A percentile compares a stretch with the other conserved stretches of the same genome.
These are phyloP conservation scores for Neolamprologus devosi DNA, from an alignment of 2,113 vertebrate genomes.

Conservation along the genomic window DNA sequence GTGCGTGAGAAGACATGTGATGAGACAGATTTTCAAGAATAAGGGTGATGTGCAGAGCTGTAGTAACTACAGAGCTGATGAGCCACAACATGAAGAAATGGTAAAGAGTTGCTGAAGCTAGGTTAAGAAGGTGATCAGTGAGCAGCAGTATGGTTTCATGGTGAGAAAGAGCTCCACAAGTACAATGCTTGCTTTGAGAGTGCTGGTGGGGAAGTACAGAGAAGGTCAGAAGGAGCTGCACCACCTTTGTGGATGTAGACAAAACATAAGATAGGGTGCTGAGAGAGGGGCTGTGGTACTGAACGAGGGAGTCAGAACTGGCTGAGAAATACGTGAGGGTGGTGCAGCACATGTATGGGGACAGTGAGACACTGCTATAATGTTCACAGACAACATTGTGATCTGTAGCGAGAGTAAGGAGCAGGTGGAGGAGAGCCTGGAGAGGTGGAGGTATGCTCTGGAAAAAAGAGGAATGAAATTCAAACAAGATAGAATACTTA, in stretches of 20 bases:
- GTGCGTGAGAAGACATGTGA: background rate
- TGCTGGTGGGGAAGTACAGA: background rate
- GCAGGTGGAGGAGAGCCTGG: background rate
- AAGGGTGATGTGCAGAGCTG: background rate
- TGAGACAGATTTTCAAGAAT: background rate
- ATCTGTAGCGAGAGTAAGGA: background rate
- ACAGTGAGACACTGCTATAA: background rate
- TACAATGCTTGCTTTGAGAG: background rate
- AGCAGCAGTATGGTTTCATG: background rate
- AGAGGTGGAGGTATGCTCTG: background rate
- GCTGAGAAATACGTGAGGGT: background rate
- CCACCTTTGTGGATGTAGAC: background rate
- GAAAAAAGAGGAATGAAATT: background rate
- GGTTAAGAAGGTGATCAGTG: background rate
- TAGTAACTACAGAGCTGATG: background rate
- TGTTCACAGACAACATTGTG: background rate
- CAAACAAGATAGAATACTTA: background rate
- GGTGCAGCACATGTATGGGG: background rate
- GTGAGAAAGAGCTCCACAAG: background rate
- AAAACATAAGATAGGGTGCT: background rate
- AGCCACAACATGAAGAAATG: background rate
- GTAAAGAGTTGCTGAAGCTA: background rate
- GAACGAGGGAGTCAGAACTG: background rate
- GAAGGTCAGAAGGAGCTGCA: background rate
- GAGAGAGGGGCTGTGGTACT: background rate